Percentiles rank a stretch among this genome's conserved stretches.
These are phyloP conservation scores for Acanthopagrus latus DNA, from an alignment of 2,797 vertebrate species.

Conservation along the genomic window DNA sequence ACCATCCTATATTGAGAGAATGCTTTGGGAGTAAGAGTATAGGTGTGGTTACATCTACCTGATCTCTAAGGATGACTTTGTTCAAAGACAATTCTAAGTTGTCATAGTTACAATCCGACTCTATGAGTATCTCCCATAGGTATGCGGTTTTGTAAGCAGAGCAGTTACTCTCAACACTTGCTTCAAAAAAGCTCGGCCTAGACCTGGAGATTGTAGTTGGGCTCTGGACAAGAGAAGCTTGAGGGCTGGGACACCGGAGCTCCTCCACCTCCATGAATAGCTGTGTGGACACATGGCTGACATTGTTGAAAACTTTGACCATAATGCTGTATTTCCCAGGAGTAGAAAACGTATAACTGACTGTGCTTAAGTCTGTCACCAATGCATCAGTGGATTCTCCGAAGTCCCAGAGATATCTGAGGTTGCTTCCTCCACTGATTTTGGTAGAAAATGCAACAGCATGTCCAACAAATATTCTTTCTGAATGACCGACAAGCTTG, in stretches of 20 bases:
- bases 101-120: slow-evolving; percentile 51
- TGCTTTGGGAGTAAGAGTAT: slow-evolving; percentile 80
- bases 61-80: slow-evolving; percentile 53
- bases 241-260: slow-evolving; percentile 77
- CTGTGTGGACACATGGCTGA: slow-evolving; percentile 74
- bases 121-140: slow-evolving; percentile 81
- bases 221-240: slow-evolving; percentile 70
- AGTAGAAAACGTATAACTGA: slow-evolving; percentile 73
- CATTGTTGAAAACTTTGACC: slow-evolving; percentile 79
- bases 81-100: slow-evolving; percentile 12
- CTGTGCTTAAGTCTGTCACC: slow-evolving; percentile 49
- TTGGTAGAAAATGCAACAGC: slow-evolving; percentile 68
- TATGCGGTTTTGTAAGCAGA: slow-evolving; percentile 81
- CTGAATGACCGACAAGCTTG: slow-evolving; percentile 64
- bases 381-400: slow-evolving; percentile 69
- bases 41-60: slow-evolving; percentile 65
- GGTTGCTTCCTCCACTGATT: slow-evolving; percentile 71
- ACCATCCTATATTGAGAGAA: slow-evolving; percentile 75
- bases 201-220: slow-evolving; percentile 74
- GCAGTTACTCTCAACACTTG: slow-evolving; percentile 81
- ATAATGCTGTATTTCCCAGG: slow-evolving; percentile 71
- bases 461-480: slow-evolving; percentile 75
- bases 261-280: slow-evolving; percentile 70
- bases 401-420: slow-evolving; percentile 84
- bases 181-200: slow-evolving; percentile 83